Evolutionary conservation across 2,888 invertebrate species (phyloP).

Genomic region (Orthosia gothica): DNA sequence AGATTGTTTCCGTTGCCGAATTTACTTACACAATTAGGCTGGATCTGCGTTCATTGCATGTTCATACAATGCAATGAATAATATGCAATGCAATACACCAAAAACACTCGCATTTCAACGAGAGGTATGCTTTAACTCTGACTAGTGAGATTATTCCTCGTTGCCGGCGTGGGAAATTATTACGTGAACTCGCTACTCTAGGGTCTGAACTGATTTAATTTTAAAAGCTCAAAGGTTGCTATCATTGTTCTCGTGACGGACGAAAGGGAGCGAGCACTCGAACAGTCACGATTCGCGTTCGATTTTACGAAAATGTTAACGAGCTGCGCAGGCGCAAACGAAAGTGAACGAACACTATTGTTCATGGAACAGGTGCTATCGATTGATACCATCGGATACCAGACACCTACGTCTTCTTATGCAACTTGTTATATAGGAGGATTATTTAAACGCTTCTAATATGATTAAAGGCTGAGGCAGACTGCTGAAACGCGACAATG

Average conservation of each 20-base stretch:
- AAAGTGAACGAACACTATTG: conserved; percentile 85
- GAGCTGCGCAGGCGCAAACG: conserved; percentile 79
- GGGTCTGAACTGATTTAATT: conserved; percentile 65
- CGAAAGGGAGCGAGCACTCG: conserved; percentile 83
- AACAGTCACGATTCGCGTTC: conserved; percentile 85
- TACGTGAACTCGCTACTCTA: conserved; percentile 53
- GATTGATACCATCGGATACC: conserved; percentile 75
- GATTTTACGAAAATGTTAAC: conserved; percentile 87
- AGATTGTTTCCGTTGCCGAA: no score
- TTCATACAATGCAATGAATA: no score
- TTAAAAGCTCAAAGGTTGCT: conserved; percentile 64
- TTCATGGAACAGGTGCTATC: conserved; percentile 84
- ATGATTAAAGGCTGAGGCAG: conserved; percentile 9
- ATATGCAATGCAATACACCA: no score
- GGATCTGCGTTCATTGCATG: conserved; percentile 14
- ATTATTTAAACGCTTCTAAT: conserved; percentile 53
- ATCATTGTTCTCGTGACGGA: conserved; percentile 81
- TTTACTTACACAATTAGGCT: no score
- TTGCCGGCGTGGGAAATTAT: conserved; percentile 64
- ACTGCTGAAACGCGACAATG: background rate
- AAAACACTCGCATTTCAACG: conserved; percentile 8
- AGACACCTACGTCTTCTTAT: conserved; percentile 70
- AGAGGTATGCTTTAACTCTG: conserved; percentile 20
- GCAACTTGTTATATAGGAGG: conserved; percentile 56
- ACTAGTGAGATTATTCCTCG: conserved; percentile 38